These are phyloP conservation scores for Lithophane socia DNA, from an alignment of 2,888 invertebrate genomes.

Conservation along the genomic window DNA sequence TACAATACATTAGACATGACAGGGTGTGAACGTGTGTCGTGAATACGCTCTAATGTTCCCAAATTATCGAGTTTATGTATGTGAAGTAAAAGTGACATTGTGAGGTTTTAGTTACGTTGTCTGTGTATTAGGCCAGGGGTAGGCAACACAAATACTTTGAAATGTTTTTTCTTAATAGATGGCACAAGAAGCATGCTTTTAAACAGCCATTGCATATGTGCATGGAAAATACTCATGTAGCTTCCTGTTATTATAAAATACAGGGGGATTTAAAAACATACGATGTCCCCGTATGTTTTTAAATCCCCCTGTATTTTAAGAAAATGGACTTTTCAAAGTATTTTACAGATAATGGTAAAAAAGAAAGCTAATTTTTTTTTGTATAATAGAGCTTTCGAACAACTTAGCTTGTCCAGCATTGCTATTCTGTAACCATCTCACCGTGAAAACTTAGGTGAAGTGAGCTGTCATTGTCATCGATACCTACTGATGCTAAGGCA, in stretches of 20 bases:
- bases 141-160: neutral
- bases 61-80: constrained; percentile 1
- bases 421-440: too few species aligned
- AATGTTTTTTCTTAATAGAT: neutral
- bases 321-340: neutral
- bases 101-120: neutral
- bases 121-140: neutral
- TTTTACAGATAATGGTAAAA: neutral
- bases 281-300: too few species aligned
- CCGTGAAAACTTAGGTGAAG: too few species aligned
- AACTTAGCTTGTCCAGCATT: neutral
- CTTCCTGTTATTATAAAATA: neutral
- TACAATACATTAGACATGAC: constrained; percentile 50
- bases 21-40: constrained; percentile 14
- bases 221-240: neutral
- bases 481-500: too few species aligned
- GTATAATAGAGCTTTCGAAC: neutral
- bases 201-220: too few species aligned
- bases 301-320: too few species aligned
- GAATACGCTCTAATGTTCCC: constrained; percentile 18
- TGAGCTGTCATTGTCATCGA: too few species aligned
- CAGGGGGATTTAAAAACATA: neutral
- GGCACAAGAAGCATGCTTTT: neutral
- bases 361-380: too few species aligned
- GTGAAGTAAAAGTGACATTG: constrained; percentile 21